These are phyloP conservation scores for Agrochola lychnidis DNA, from an alignment of 2,888 invertebrate species.

Conservation along the genomic window DNA sequence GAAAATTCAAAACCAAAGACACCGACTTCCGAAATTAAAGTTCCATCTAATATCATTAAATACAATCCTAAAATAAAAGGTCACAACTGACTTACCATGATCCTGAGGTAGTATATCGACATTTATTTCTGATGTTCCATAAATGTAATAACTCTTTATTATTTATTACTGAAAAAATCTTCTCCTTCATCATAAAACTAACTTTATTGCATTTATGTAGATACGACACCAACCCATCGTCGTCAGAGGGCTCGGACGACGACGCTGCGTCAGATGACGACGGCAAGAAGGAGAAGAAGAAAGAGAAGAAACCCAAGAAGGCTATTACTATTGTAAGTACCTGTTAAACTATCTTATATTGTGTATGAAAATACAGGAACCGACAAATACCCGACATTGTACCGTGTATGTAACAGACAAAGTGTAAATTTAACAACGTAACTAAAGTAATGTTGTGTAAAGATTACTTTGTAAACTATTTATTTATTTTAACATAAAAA, in stretches of 20 bases:
- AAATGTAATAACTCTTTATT: not conserved
- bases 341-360: not conserved
- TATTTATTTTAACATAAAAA: too few relatives aligned
- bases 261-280: conserved; percentile 84
- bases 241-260: conserved; percentile 89
- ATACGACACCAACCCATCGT: conserved; percentile 92
- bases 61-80: not conserved
- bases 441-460: not conserved
- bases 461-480: too few relatives aligned
- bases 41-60: not conserved
- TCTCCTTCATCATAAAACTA: not conserved
- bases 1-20: too few relatives aligned
- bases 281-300: conserved; percentile 91
- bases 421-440: not conserved
- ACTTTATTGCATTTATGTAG: conserved; percentile 74
- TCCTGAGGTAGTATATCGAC: not conserved
- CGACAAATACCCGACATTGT: not conserved
- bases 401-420: not conserved
- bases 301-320: conserved; percentile 91
- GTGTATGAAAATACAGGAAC: not conserved
- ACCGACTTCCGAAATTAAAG: too few relatives aligned
- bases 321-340: conserved; percentile 92
- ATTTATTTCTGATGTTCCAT: not conserved
- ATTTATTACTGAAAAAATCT: not conserved
- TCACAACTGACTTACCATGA: not conserved